Percentiles rank a stretch among this genome's conserved stretches.
These are phyloP conservation scores for Microcebus murinus DNA, from an alignment of 2,113 vertebrate genomes.

Conservation along the genomic window DNA sequence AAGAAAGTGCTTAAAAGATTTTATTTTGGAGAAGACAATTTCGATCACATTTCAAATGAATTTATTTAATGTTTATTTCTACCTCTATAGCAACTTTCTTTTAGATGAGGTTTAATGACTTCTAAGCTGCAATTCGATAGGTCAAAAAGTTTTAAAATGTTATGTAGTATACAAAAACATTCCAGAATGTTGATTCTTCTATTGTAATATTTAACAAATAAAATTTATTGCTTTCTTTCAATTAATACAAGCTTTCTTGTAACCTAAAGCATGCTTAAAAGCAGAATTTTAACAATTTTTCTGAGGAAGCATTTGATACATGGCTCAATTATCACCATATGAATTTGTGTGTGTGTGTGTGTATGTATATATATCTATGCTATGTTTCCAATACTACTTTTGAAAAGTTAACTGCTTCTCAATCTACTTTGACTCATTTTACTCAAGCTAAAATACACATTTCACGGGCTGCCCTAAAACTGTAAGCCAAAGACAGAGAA, in stretches of 20 bases:
- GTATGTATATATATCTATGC: fast-evolving
- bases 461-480: background rate
- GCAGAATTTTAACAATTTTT: background rate
- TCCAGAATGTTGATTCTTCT: background rate
- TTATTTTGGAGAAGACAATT: background rate
- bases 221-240: background rate
- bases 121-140: background rate
- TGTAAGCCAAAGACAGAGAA: background rate
- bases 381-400: background rate
- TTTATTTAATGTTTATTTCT: background rate
- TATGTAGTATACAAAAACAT: background rate
- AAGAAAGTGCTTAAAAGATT: background rate
- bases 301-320: background rate
- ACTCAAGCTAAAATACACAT: background rate
- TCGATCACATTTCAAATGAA: background rate
- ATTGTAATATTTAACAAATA: background rate
- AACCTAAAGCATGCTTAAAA: background rate
- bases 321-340: fast-evolving
- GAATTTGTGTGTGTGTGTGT: background rate
- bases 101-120: background rate
- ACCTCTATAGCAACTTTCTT: background rate
- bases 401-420: slow-evolving; percentile 1
- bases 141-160: background rate
- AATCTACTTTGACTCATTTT: slow-evolving; percentile 12
- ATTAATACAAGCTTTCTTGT: background rate